phyloP scores from a whole-genome alignment of 2,113 vertebrate genomes.

The Scopus umbretta region DNA sequence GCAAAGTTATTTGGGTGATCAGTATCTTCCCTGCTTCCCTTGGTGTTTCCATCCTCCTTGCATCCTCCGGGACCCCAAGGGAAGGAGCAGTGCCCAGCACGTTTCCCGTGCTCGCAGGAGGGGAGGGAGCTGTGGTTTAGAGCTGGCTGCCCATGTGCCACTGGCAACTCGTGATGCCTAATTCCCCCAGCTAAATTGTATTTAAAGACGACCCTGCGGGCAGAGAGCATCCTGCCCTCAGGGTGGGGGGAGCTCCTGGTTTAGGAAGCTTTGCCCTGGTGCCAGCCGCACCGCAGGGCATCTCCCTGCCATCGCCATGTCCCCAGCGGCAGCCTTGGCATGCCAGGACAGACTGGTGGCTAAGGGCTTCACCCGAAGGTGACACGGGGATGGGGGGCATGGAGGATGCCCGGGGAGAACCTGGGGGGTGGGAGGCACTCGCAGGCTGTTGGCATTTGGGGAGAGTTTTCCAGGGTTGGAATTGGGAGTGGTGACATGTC shows the following conservation, averaged over 20 bases:
- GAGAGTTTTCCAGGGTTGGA: background rate
- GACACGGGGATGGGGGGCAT: rapidly evolving
- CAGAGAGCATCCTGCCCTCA: background rate
- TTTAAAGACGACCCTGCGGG: background rate
- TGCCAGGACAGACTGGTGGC: background rate
- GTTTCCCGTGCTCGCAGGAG: background rate
- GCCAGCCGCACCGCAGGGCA: background rate
- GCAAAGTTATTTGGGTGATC: background rate
- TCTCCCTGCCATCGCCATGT: rapidly evolving
- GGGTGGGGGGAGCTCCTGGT: rapidly evolving
- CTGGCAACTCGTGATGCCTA: background rate
- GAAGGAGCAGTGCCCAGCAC: background rate
- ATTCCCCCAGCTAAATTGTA: background rate
- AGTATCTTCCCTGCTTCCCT: background rate
- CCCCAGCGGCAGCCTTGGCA: rapidly evolving
- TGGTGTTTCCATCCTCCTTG: background rate
- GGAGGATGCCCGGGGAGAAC: background rate
- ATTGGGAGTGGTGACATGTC: background rate
- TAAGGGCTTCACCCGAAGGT: background rate
- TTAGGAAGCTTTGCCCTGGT: background rate
- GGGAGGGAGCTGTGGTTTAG: background rate
- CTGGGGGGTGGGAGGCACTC: background rate
- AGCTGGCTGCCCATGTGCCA: background rate
- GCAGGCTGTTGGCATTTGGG: rapidly evolving
- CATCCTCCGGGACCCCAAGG: rapidly evolving